A percentile compares a stretch with the other conserved stretches of the same genome.
Evolutionary conservation across 1,140 invertebrate genomes (phyloP).

Genomic region (Antheraea mylitta): DNA sequence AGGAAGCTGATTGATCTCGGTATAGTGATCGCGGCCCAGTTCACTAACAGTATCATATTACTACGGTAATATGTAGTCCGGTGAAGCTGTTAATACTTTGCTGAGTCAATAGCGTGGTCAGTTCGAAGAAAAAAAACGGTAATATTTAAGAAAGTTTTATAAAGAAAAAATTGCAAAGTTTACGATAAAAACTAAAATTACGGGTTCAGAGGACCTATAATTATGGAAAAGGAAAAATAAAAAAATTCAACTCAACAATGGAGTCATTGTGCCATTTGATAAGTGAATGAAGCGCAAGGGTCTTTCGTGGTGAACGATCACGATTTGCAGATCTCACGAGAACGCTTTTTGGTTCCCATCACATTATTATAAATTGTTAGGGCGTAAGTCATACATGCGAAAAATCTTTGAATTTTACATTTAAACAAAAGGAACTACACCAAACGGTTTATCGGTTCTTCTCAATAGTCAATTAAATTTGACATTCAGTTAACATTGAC

Average conservation of each 20-base stretch:
- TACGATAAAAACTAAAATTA: not conserved
- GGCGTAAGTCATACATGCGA: constrained; percentile 26
- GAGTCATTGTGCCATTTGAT: constrained; percentile 53
- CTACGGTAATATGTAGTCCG: too few species aligned
- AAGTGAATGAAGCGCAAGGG: constrained; percentile 40
- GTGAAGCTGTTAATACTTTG: too few species aligned
- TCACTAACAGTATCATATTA: too few species aligned
- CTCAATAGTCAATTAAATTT: too few species aligned
- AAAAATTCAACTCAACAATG: constrained; percentile 42
- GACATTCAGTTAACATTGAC: too few species aligned
- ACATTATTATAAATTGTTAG: constrained; percentile 38
- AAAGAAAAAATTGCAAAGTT: too few species aligned
- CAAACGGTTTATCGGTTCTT: too few species aligned
- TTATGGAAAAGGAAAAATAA: not conserved
- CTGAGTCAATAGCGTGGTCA: too few species aligned
- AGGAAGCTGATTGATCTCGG: too few species aligned
- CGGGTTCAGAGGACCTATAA: not conserved
- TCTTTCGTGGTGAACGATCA: constrained; percentile 49
- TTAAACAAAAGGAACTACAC: not conserved
- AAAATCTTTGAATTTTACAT: constrained; percentile 12
- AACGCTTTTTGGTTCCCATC: constrained; percentile 34
- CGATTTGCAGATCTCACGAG: constrained; percentile 54
- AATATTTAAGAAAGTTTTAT: too few species aligned
- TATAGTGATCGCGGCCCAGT: too few species aligned
- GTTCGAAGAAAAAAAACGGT: too few species aligned